Base-by-base conservation (phyloP, 2,888 invertebrate species). In the Dione vanillae region DNA sequence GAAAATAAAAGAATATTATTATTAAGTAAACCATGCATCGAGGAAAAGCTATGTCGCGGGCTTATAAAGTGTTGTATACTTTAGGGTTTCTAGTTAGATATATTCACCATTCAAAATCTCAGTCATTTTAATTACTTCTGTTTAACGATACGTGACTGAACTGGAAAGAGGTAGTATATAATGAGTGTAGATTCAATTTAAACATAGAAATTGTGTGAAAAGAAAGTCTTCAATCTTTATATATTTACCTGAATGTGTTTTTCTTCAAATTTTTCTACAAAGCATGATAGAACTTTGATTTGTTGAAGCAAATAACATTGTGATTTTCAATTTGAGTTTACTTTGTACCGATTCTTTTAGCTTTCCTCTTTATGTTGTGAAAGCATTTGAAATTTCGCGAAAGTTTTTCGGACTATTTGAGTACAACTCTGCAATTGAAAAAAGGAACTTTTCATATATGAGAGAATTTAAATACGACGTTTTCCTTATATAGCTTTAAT, bases 321-420 rank as follows among this genome's bases (percentile, higher is more conserved):
- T 43, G 27, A 61, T 61, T 61, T 61, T 14, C 59, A 61, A 61
- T 61, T 61, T 20, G 59, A 61, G 43, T n/a, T 59, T 43, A 43
- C 59, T 43, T 43, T 59, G 59, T 59, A n/a, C 27, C n/a, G 43
- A 61, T 27, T 61, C 43, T 45, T 27, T 45, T 27, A 27, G n/a
- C 27, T 12, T 12, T 59, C 19, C 59, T 5, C 27, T 61, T 27
- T 27, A 61, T 27, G 27, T 45, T 61, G 27, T 43, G 43, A 45
- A 59, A 45, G 27, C 59, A 61, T 61, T 61, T 61, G 43, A 20
- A 61, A 43, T 61, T 61, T 45, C 27, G n/a, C 43, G 5, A 43
- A 43, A 59, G 20, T 59, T 59, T 59, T 54, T 59, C 20, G 20
- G n/a, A 61, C 27, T 61, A 61, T 61, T 61, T 45, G 59, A 61